Evolutionary conservation across 2,888 invertebrate genomes (phyloP).

Genomic region (Leptothorax acervorum): DNA sequence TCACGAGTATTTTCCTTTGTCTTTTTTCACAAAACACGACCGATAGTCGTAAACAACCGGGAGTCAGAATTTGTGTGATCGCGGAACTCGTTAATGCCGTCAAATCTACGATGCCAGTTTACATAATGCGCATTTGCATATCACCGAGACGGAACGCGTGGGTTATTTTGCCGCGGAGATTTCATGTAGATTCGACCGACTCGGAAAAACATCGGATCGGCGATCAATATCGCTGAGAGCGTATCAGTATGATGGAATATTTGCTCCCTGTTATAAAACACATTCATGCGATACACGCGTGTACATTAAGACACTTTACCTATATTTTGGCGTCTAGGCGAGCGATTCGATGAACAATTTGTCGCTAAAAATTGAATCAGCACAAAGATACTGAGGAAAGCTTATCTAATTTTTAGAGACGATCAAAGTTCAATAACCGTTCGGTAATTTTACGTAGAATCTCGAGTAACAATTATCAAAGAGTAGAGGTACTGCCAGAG

Average conservation of each 20-base stretch:
- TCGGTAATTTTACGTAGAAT: neutral
- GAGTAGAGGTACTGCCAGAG: neutral
- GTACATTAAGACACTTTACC: slow-evolving; percentile 5
- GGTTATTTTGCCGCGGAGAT: slow-evolving; percentile 27
- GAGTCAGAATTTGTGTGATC: neutral
- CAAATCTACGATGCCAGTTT: slow-evolving; percentile 37
- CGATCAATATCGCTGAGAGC: slow-evolving; percentile 29
- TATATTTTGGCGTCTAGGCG: slow-evolving; percentile 9
- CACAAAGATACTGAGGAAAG: neutral
- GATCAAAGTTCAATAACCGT: slow-evolving; percentile 33
- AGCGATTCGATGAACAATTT: slow-evolving; percentile 13
- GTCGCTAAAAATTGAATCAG: neutral
- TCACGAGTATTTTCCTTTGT: slow-evolving; percentile 36
- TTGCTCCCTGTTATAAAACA: neutral
- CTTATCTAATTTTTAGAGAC: slow-evolving; percentile 29
- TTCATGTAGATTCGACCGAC: slow-evolving; percentile 24
- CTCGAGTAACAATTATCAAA: neutral
- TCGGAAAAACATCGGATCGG: slow-evolving; percentile 20
- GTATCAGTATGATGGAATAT: slow-evolving; percentile 33
- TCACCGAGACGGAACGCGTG: slow-evolving; percentile 37
- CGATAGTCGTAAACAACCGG: slow-evolving; percentile 20
- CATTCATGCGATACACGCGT: slow-evolving; percentile 4
- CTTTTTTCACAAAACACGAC: slow-evolving; percentile 5
- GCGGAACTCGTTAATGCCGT: slow-evolving; percentile 48
- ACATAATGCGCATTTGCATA: slow-evolving; percentile 50